Conservation (phyloP, 2,113 vertebrate species). For the Sylvia atricapilla region DNA sequence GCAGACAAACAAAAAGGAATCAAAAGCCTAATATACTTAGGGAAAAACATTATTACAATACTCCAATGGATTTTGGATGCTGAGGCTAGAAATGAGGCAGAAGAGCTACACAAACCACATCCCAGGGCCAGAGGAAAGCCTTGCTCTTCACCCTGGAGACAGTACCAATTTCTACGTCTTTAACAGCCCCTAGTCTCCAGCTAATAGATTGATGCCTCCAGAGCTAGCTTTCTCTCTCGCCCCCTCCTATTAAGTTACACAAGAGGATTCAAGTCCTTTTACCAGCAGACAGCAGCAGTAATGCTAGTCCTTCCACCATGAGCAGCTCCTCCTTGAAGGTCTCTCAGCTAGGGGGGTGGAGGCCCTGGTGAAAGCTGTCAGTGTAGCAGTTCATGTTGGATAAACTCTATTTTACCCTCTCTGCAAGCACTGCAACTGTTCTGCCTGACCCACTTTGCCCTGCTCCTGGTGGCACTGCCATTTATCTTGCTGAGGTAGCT, state of each 20-base stretch:
- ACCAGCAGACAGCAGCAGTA: neutral
- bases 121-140: neutral
- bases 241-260: neutral
- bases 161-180: neutral
- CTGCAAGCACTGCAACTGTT: neutral
- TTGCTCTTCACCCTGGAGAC: neutral
- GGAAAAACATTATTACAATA: neutral
- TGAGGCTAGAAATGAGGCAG: neutral
- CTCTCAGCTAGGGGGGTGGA: neutral
- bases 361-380: neutral
- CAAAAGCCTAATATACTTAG: neutral
- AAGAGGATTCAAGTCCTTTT: neutral
- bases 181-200: neutral
- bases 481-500: neutral
- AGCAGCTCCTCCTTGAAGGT: neutral
- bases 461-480: neutral
- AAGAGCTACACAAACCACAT: fast-evolving
- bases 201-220: neutral
- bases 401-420: neutral
- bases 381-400: neutral
- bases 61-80: neutral
- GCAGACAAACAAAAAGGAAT: neutral
- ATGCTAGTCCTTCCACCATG: neutral
- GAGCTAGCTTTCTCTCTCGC: neutral
- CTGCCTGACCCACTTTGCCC: neutral